Evolutionary conservation across 2,888 invertebrate genomes (phyloP).

Genomic region (Cancer borealis): DNA sequence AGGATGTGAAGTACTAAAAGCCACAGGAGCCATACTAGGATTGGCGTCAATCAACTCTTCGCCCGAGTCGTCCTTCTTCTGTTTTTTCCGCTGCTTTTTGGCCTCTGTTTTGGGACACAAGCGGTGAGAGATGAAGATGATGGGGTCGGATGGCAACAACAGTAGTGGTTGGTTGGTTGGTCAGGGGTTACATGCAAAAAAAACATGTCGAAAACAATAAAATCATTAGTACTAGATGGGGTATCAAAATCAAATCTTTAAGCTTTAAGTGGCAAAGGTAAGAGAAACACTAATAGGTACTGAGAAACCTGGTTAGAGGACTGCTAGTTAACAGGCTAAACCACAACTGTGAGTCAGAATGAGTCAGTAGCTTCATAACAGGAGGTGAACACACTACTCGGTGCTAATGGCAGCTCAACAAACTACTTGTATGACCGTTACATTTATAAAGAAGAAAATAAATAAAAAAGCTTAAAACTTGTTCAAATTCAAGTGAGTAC

Average conservation of each 20-base stretch:
- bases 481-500: not conserved
- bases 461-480: not conserved
- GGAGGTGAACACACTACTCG: slow-evolving; percentile 42
- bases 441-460: not conserved
- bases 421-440: not conserved
- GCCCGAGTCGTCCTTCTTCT: slow-evolving; percentile 82
- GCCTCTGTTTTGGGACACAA: slow-evolving; percentile 85
- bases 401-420: not conserved
- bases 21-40: slow-evolving; percentile 74
- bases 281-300: slow-evolving; percentile 67
- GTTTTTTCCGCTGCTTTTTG: slow-evolving; percentile 97
- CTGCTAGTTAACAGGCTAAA: slow-evolving; percentile 67
- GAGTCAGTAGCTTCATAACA: slow-evolving; percentile 57
- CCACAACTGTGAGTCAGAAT: slow-evolving; percentile 67
- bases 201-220: slow-evolving; percentile 71
- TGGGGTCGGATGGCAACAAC: slow-evolving; percentile 71
- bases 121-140: slow-evolving; percentile 69
- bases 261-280: slow-evolving; percentile 73
- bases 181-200: slow-evolving; percentile 77
- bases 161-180: slow-evolving; percentile 77
- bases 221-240: slow-evolving; percentile 74
- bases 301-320: slow-evolving; percentile 68
- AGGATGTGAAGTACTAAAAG: slow-evolving; percentile 74
- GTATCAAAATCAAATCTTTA: slow-evolving; percentile 70
- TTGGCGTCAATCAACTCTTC: slow-evolving; percentile 77